phyloP scores from a whole-genome alignment of 1,140 invertebrate species.

The Orchestia grillus region DNA sequence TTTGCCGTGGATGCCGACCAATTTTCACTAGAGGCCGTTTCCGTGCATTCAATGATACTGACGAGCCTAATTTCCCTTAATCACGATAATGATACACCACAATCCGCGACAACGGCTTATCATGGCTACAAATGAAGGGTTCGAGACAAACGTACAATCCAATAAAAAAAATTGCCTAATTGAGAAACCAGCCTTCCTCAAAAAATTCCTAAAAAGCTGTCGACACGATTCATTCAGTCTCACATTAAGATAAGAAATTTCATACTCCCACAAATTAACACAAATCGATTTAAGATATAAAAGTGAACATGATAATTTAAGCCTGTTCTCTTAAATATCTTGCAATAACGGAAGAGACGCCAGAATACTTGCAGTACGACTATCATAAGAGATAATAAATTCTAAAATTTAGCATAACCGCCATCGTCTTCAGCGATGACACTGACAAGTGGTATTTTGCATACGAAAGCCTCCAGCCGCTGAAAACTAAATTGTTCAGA shows the following conservation, averaged over 20 bases:
- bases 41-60: constrained; percentile 4
- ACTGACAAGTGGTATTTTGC: too few species aligned
- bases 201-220: background rate
- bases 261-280: too few species aligned
- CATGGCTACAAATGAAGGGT: background rate
- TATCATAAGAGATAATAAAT: too few species aligned
- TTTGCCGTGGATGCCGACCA: background rate
- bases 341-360: too few species aligned
- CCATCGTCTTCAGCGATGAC: too few species aligned
- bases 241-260: background rate
- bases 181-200: background rate
- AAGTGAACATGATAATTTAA: too few species aligned
- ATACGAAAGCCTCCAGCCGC: too few species aligned
- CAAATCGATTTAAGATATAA: too few species aligned
- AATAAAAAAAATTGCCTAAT: background rate
- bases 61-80: constrained; percentile 21
- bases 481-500: too few species aligned
- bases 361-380: too few species aligned
- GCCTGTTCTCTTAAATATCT: too few species aligned
- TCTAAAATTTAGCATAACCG: too few species aligned
- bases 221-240: background rate
- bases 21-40: background rate
- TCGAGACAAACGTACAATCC: background rate
- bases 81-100: constrained; percentile 12
- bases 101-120: background rate